Evolutionary conservation across 1,140 invertebrate species (phyloP).

Genomic region (Sycophaga agraensis): DNA sequence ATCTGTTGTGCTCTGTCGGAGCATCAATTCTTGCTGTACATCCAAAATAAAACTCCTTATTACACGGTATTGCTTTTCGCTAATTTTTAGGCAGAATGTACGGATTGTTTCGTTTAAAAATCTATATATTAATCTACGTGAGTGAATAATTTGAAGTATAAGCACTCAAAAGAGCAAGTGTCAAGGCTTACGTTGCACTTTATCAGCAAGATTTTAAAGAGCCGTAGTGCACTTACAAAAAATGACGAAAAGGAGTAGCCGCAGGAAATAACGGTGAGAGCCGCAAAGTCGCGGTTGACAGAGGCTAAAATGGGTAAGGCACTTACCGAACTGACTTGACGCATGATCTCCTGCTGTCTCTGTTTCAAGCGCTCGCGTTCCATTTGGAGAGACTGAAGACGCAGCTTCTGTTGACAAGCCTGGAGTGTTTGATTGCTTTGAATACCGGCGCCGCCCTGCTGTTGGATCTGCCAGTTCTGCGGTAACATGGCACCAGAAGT

Average conservation of each 20-base stretch:
- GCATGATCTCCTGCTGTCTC: slow-evolving; percentile 84
- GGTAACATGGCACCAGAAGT: slow-evolving; percentile 61
- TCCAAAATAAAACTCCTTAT: too few species aligned
- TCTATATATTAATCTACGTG: too few species aligned
- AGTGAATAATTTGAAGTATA: too few species aligned
- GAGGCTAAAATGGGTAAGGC: slow-evolving; percentile 16
- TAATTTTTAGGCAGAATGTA: too few species aligned
- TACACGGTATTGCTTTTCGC: too few species aligned
- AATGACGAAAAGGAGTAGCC: not conserved
- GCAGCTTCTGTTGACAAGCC: slow-evolving; percentile 74
- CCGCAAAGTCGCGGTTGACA: not conserved
- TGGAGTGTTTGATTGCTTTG: slow-evolving; percentile 62
- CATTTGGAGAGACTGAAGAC: slow-evolving; percentile 80
- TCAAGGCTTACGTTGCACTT: too few species aligned
- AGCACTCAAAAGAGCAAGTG: too few species aligned
- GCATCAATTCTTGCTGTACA: slow-evolving; percentile 70
- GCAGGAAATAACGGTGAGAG: not conserved
- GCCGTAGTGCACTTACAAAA: too few species aligned
- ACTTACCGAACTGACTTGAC: slow-evolving; percentile 64
- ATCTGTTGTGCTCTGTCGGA: slow-evolving; percentile 64
- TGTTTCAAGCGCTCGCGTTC: slow-evolving; percentile 84
- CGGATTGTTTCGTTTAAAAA: too few species aligned
- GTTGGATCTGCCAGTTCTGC: slow-evolving; percentile 59
- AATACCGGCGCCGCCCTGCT: slow-evolving; percentile 44
- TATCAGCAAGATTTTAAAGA: too few species aligned